These are phyloP conservation scores for Malurus melanocephalus DNA, from an alignment of 2,113 vertebrate species.

Conservation along the genomic window DNA sequence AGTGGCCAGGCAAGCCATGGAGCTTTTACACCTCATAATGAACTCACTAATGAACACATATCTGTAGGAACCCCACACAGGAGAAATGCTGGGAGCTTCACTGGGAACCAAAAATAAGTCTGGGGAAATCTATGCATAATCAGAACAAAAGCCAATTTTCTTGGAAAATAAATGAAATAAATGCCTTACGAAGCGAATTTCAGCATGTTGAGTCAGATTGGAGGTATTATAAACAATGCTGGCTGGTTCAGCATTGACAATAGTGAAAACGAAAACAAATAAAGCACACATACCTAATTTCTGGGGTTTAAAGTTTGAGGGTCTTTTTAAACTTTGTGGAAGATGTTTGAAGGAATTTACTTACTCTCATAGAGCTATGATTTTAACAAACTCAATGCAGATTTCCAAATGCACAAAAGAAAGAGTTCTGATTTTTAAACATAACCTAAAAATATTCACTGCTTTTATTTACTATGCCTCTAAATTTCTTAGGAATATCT, in stretches of 20 bases:
- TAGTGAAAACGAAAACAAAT: background rate
- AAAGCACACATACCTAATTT: background rate
- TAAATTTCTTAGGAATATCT: constrained; percentile 15
- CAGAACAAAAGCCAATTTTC: background rate
- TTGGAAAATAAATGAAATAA: background rate
- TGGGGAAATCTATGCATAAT: background rate
- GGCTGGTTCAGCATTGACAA: background rate
- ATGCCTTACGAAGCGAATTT: background rate
- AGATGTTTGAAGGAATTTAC: background rate
- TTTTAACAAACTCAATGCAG: background rate
- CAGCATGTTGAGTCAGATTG: background rate
- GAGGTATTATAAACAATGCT: background rate
- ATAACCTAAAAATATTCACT: background rate
- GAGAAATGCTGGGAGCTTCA: background rate
- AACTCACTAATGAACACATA: background rate
- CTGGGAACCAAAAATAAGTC: background rate
- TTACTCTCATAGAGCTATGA: background rate
- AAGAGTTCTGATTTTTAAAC: background rate
- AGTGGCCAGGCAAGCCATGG: background rate
- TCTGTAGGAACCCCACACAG: background rate
- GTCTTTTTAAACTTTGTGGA: background rate
- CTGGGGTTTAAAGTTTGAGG: background rate
- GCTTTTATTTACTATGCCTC: background rate
- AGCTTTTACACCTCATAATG: background rate
- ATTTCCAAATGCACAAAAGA: background rate